phyloP scores from a whole-genome alignment of 2,797 vertebrate genomes.

The Cuniculus paca region DNA sequence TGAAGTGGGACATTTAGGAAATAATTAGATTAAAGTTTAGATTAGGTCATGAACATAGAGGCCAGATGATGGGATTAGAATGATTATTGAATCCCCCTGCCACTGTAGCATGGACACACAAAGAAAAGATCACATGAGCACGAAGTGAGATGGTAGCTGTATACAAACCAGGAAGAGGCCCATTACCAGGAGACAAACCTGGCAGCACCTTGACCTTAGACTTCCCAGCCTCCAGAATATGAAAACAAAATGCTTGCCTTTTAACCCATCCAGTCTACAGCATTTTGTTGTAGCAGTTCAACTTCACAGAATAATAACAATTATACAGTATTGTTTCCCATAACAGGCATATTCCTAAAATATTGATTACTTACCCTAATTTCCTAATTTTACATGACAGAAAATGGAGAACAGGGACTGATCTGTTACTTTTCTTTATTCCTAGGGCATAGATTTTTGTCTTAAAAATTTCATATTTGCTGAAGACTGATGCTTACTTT shows the following conservation, averaged over 20 bases:
- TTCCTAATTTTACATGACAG: conserved; percentile 1
- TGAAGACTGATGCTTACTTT: no score
- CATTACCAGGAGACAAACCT: not conserved
- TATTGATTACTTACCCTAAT: not conserved
- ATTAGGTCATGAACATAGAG: not conserved
- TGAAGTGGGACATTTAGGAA: not conserved
- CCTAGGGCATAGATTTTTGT: not conserved
- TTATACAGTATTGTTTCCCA: not conserved
- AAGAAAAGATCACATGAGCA: not conserved
- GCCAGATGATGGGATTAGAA: not conserved
- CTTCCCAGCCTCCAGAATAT: not conserved
- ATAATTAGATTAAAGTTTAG: not conserved
- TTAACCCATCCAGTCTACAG: not conserved
- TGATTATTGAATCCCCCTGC: not conserved
- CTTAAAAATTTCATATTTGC: not conserved
- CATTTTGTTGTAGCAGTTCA: not conserved
- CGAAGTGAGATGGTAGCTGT: not conserved
- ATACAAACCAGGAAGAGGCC: not conserved
- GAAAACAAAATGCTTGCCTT: not conserved
- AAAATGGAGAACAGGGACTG: not conserved
- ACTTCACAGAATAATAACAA: not conserved
- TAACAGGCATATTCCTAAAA: not conserved
- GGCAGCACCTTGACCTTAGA: not conserved
- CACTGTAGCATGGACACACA: not conserved
- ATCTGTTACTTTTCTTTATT: not conserved